phyloP scores from a whole-genome alignment of 1,140 invertebrate genomes.

The Hirudo medicinalis region DNA sequence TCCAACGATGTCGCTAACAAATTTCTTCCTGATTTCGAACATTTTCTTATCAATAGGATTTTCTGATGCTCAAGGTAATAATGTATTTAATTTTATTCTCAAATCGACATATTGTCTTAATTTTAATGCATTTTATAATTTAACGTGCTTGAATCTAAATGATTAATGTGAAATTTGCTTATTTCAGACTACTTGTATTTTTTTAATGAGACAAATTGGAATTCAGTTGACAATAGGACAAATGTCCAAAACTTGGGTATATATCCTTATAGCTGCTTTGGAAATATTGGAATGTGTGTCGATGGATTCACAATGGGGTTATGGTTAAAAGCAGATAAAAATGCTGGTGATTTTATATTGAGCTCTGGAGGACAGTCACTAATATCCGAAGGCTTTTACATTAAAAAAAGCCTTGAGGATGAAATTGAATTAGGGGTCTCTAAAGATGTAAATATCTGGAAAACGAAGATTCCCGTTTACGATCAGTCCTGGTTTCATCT shows the following conservation, averaged over 20 bases:
- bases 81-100: too few relatives aligned
- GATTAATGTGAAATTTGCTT: too few relatives aligned
- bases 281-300: constrained; percentile 28
- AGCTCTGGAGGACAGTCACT: constrained; percentile 29
- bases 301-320: constrained; percentile 28
- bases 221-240: too few relatives aligned
- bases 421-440: constrained; percentile 31
- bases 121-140: too few relatives aligned
- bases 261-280: constrained; percentile 25
- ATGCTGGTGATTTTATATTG: constrained; percentile 24
- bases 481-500: constrained; percentile 24
- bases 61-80: too few relatives aligned
- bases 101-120: too few relatives aligned
- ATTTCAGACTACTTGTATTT: too few relatives aligned
- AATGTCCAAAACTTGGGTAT: background rate
- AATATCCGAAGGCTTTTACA: constrained; percentile 30
- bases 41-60: too few relatives aligned
- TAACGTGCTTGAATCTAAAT: too few relatives aligned
- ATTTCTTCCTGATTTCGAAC: too few relatives aligned
- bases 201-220: too few relatives aligned
- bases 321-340: constrained; percentile 25
- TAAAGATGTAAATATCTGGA: constrained; percentile 24
- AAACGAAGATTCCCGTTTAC: constrained; percentile 25
- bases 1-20: too few relatives aligned
- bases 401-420: constrained; percentile 27